Conservation (phyloP, 2,888 invertebrate species). For the Eristalinus aeneus region DNA sequence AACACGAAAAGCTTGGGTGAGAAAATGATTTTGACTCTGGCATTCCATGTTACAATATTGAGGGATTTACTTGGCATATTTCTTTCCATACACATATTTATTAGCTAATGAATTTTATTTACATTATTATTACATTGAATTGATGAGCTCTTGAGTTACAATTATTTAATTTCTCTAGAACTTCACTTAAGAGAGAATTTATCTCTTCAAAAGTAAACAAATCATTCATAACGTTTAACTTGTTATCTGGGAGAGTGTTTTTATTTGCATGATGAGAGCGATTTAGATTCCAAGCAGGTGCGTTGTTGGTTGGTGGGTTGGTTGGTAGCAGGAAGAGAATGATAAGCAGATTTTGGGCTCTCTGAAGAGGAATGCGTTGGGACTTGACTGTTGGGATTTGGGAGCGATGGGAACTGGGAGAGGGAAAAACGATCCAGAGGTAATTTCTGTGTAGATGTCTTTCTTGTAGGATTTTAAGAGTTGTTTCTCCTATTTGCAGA, state of each 20-base stretch:
- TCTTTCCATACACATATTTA: neutral
- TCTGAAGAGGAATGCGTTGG: neutral
- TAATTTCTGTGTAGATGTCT: neutral
- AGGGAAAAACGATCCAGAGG: no score
- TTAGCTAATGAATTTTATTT: slow-evolving; percentile 4
- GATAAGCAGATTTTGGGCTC: neutral
- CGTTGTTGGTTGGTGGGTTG: no score
- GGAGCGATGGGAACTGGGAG: neutral
- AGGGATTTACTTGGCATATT: slow-evolving; percentile 8
- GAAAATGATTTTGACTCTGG: slow-evolving; percentile 2
- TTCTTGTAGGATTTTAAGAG: neutral
- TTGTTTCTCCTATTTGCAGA: neutral
- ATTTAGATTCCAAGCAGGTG: no score
- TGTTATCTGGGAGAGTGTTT: no score
- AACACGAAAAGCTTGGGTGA: neutral
- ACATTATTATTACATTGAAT: neutral
- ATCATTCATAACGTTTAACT: no score
- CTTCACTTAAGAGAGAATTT: no score
- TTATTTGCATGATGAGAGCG: no score
- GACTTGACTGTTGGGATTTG: neutral
- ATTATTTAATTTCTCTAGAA: no score
- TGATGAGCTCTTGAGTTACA: slow-evolving; percentile 14
- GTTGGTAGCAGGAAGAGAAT: no score
- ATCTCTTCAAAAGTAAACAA: no score
- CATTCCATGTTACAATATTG: slow-evolving; percentile 17